phyloP scores from a whole-genome alignment of 2,888 invertebrate species.

The Bombyx huttoni region DNA sequence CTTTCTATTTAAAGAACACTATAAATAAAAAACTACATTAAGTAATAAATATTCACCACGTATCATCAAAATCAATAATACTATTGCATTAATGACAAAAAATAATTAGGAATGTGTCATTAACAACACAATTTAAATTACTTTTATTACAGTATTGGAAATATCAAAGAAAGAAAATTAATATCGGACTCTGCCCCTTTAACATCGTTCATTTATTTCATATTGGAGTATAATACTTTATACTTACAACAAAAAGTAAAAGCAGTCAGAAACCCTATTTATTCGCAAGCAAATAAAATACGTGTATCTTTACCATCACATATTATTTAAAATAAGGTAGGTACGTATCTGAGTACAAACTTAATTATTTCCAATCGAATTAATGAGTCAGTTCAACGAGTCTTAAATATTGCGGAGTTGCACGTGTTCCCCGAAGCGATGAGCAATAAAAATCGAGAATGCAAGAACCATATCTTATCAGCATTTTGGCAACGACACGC shows the following conservation, averaged over 20 bases:
- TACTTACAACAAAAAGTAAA: not conserved
- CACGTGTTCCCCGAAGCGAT: no score
- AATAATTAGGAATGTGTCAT: constrained; percentile 33
- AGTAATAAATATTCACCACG: constrained; percentile 48
- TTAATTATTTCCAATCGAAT: no score
- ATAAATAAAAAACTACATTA: constrained; percentile 30
- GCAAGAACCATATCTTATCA: no score
- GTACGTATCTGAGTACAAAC: no score
- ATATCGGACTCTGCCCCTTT: constrained; percentile 1
- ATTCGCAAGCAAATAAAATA: not conserved
- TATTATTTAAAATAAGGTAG: no score
- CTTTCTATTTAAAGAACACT: constrained; percentile 18
- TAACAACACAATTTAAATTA: constrained; percentile 12
- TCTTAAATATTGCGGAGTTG: no score
- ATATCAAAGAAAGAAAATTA: not conserved
- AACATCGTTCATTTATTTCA: not conserved
- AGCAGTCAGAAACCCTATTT: not conserved
- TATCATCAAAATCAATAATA: constrained; percentile 33
- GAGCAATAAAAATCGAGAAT: no score
- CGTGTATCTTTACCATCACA: not conserved
- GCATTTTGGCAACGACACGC: no score
- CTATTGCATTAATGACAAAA: constrained; percentile 17
- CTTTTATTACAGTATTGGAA: not conserved
- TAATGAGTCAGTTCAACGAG: no score
- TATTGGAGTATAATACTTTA: not conserved